phyloP scores from a whole-genome alignment of 2,113 vertebrate genomes.

The Paradoxurus hermaphroditus region DNA sequence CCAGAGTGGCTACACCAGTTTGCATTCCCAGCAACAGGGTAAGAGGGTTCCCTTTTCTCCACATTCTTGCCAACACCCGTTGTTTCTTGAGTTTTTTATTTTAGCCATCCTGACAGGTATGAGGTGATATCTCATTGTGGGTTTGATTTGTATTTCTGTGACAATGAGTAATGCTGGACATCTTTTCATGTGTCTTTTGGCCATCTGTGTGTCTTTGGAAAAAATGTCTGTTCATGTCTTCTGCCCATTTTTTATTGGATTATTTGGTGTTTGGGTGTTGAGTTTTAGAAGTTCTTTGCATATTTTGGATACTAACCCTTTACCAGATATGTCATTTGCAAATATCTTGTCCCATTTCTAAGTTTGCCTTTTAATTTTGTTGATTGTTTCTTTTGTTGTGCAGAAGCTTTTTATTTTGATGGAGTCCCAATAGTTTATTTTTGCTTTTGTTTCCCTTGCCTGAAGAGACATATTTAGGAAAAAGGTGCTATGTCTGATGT shows the following conservation, averaged over 20 bases:
- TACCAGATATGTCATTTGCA: neutral
- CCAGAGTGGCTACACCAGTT: neutral
- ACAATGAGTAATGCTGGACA: neutral
- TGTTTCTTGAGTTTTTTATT: neutral
- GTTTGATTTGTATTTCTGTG: neutral
- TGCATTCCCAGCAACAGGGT: neutral
- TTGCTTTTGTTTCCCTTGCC: neutral
- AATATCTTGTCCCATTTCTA: too few species aligned
- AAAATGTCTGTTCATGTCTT: neutral
- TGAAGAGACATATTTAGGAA: neutral
- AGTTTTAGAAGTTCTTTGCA: neutral
- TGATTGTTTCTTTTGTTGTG: too few species aligned
- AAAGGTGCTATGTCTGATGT: neutral
- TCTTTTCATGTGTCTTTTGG: neutral
- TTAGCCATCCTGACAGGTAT: neutral
- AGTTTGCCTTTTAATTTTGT: too few species aligned
- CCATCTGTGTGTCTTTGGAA: neutral
- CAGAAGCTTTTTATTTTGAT: too few species aligned
- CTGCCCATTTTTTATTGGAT: neutral
- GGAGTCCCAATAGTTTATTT: too few species aligned
- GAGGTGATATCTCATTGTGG: neutral
- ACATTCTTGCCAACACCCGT: neutral
- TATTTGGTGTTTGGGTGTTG: neutral
- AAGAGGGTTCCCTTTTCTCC: neutral
- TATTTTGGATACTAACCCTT: neutral